Evolutionary conservation across 2,113 vertebrate species (phyloP).

Genomic region (Oreotrochilus melanogaster): DNA sequence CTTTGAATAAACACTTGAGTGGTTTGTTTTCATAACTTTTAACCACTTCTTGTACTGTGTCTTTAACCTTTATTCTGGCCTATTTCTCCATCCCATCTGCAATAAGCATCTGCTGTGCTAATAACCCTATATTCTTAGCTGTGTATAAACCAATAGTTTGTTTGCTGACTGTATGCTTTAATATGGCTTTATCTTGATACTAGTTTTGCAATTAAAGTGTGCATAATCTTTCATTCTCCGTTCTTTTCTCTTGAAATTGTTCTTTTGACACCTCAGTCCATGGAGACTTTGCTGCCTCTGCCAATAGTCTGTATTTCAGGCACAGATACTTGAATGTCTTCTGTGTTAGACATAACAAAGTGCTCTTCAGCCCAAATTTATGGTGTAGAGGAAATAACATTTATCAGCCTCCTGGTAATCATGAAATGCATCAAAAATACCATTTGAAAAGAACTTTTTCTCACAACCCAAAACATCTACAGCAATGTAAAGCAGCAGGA

Average conservation of each 20-base stretch:
- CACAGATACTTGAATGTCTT: background rate
- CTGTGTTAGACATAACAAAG: background rate
- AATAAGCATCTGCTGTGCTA: background rate
- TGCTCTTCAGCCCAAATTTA: background rate
- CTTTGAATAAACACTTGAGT: background rate
- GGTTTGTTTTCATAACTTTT: background rate
- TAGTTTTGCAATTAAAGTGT: background rate
- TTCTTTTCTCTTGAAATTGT: background rate
- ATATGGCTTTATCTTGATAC: background rate
- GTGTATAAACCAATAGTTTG: background rate
- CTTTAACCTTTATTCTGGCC: background rate
- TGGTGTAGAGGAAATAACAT: background rate
- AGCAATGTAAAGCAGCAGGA: background rate
- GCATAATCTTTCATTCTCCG: background rate
- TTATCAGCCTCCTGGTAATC: background rate
- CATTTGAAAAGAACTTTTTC: background rate
- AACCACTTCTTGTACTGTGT: background rate
- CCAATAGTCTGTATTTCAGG: background rate
- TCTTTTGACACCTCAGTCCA: background rate
- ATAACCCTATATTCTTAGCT: background rate
- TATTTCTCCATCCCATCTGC: background rate
- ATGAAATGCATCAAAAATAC: background rate
- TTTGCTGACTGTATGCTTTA: background rate
- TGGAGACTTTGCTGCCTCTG: background rate
- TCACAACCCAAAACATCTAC: background rate